phyloP scores from a whole-genome alignment of 2,888 invertebrate genomes.

The Epicampocera succincta region DNA sequence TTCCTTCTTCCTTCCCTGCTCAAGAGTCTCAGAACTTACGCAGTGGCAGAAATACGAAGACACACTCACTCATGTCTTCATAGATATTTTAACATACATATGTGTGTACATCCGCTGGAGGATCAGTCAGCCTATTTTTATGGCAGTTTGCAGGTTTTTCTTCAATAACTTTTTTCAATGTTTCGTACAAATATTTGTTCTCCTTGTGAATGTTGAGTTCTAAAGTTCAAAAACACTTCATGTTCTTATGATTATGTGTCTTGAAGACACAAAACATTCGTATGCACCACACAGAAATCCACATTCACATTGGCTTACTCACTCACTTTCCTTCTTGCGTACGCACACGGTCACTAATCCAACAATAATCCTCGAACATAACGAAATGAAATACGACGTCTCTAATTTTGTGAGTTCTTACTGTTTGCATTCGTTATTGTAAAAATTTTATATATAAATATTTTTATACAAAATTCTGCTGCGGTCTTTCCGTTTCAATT shows the following conservation, averaged over 20 bases:
- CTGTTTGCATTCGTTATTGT: constrained; percentile 35
- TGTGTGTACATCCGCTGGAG: constrained; percentile 56
- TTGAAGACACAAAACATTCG: constrained; percentile 37
- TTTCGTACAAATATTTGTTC: constrained; percentile 9
- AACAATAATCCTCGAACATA: constrained; percentile 79
- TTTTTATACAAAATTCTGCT: constrained; percentile 5
- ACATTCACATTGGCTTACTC: constrained; percentile 25
- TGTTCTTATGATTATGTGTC: constrained; percentile 58
- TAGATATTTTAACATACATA: too few relatives aligned
- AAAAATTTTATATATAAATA: constrained; percentile 21
- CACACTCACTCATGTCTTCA: too few relatives aligned
- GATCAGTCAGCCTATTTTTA: constrained; percentile 54
- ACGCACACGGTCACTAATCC: constrained; percentile 75
- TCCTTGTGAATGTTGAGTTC: constrained; percentile 32
- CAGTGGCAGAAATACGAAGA: too few relatives aligned
- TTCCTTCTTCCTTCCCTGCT: too few relatives aligned
- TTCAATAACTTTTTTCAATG: not conserved
- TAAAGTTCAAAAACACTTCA: constrained; percentile 65
- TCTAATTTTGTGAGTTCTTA: constrained; percentile 49
- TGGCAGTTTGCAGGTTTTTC: constrained; percentile 46
- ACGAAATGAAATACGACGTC: constrained; percentile 80
- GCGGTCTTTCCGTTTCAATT: not conserved
- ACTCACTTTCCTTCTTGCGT: constrained; percentile 45
- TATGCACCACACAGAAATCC: constrained; percentile 25
- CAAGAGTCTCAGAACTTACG: too few relatives aligned